Conservation (phyloP, 35 echinoderm and acorn worm species). For the Acanthaster planci region DNA sequence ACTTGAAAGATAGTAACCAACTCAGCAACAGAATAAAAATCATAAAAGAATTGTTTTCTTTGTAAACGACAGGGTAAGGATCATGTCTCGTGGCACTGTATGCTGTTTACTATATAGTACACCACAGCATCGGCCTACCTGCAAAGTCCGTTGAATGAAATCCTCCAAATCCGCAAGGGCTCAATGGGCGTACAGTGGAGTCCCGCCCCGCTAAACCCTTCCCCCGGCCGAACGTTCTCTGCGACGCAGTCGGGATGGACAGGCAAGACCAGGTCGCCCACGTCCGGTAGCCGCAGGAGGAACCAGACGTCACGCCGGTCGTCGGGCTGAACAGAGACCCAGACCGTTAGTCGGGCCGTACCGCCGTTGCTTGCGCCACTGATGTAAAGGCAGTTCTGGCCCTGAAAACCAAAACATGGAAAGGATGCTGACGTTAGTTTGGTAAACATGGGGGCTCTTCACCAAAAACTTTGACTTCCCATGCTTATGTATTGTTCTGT, state of each 20-base stretch:
- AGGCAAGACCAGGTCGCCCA: slow-evolving; percentile 46
- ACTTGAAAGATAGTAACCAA: too few relatives aligned
- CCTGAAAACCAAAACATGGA: not conserved
- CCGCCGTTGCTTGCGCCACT: not conserved
- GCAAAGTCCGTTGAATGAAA: slow-evolving; percentile 55
- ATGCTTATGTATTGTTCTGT: too few relatives aligned
- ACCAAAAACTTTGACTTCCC: too few relatives aligned
- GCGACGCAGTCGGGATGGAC: slow-evolving; percentile 41
- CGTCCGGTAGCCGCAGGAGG: slow-evolving; percentile 39
- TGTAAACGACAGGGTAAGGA: too few relatives aligned
- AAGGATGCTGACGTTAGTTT: too few relatives aligned
- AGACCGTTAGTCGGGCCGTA: not conserved
- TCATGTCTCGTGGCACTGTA: too few relatives aligned
- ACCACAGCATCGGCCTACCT: too few relatives aligned
- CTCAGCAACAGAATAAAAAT: too few relatives aligned
- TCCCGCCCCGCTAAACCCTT: slow-evolving; percentile 36
- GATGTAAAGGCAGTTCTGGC: slow-evolving; percentile 7
- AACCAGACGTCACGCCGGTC: slow-evolving; percentile 38
- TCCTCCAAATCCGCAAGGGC: slow-evolving; percentile 48
- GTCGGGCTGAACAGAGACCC: not conserved
- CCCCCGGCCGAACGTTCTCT: not conserved
- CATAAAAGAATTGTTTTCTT: too few relatives aligned
- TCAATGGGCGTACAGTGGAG: slow-evolving; percentile 38
- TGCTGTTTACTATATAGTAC: too few relatives aligned
- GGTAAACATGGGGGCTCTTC: too few relatives aligned